Base-by-base conservation (phyloP, 2,888 invertebrate species). In the Hofmannophila pseudospretella region DNA sequence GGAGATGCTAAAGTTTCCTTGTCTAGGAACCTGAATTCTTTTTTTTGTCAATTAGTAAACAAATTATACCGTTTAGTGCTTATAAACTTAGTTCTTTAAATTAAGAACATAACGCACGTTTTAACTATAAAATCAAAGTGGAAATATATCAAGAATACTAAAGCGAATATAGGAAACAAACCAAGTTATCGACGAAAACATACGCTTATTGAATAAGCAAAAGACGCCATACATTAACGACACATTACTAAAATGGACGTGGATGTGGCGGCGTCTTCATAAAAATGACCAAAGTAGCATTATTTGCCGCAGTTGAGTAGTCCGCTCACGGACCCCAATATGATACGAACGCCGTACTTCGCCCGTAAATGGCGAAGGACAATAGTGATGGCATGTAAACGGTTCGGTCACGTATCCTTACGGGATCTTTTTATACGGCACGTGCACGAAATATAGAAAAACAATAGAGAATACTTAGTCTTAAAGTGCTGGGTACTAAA, bases 281-380 rank as follows among this genome's bases (percentile, higher is more conserved):
- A 65, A 59, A 64, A 59, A 63, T 54, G 54, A 49, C 47, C 38
- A 39, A 46, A 44, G 38, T 47, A 47, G n/a, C 41, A 47, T 49
- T 55, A 52, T 42, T 26, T 44, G 41, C 49, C 11, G n/a, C 9
- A 8, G 42, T 63, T 65, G 55, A 57, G 42, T 38, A 75, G 59
- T 68, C 74, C 14, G 47, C 47, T 67, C 77, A 77, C 75, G 70
- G 54, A 65, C 45, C 23, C 39, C 48, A 48, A 51, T 54, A 54
- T 55, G 58, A 62, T 44, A 37, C 45, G 44, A 32, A 33, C 42
- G 38, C 40, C 34, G 57, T 61, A 59, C 58, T 58, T 61, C 45
- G 55, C 53, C 58, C 59, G 57, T 57, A 67, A 68, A 61, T 44
- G 45, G 44, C 38, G 42, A 49, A 54, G 47, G 44, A 64, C 62